These are phyloP conservation scores for Myrmophylax atrothorax DNA, from an alignment of 2,113 vertebrate genomes.

Conservation along the genomic window DNA sequence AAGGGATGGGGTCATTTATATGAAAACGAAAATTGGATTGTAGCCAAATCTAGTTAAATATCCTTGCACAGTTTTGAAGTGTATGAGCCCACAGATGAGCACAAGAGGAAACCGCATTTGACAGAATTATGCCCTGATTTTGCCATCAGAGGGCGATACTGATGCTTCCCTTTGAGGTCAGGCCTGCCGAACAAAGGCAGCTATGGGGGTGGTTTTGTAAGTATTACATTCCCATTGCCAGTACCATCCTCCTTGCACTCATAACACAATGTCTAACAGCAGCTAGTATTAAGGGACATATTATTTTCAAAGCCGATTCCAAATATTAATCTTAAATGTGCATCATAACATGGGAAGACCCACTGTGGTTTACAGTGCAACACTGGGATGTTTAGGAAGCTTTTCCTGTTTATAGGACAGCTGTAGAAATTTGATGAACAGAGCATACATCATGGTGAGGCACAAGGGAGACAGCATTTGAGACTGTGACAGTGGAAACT, in stretches of 20 bases:
- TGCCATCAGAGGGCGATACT: slow-evolving; percentile 61
- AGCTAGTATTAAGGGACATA: slow-evolving; percentile 13
- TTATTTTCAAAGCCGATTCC: slow-evolving; percentile 35
- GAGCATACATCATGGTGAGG: slow-evolving; percentile 27
- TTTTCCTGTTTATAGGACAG: slow-evolving; percentile 47
- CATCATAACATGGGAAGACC: neutral
- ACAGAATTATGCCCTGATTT: neutral
- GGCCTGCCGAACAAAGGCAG: neutral
- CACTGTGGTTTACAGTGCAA: slow-evolving; percentile 2
- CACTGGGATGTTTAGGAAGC: slow-evolving; percentile 22
- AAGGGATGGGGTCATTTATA: neutral
- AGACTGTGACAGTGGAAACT: slow-evolving; percentile 52
- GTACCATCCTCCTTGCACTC: neutral
- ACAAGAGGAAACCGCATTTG: neutral
- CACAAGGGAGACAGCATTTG: slow-evolving; percentile 42
- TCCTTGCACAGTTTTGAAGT: neutral
- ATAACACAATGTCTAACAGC: slow-evolving; percentile 5
- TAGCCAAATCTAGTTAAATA: slow-evolving; percentile 9
- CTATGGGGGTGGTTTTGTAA: neutral
- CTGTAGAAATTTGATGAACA: slow-evolving; percentile 37
- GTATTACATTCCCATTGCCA: slow-evolving; percentile 11
- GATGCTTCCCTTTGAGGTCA: slow-evolving; percentile 43
- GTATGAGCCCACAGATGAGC: neutral
- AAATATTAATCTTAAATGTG: slow-evolving; percentile 48
- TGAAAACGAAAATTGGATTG: neutral